Conservation (phyloP, 2,113 vertebrate genomes). For the Vicugna pacos region DNA sequence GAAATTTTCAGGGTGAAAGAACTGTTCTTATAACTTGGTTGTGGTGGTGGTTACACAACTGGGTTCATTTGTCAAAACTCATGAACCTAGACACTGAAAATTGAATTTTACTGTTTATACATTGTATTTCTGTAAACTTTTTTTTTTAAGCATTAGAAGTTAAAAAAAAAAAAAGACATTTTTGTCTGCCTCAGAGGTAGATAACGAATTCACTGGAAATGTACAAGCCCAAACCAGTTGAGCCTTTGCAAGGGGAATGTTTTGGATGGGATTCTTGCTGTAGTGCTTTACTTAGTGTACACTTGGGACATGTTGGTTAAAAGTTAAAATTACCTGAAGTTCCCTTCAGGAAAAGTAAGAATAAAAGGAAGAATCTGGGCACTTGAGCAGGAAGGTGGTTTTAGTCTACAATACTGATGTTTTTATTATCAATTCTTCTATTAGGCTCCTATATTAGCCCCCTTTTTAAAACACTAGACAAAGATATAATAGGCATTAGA, state of each 20-base stretch:
- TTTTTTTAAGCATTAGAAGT: neutral
- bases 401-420: neutral
- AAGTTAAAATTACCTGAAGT: constrained; percentile 34
- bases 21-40: neutral
- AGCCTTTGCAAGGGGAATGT: neutral
- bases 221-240: neutral
- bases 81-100: neutral
- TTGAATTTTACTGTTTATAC: neutral
- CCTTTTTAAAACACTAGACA: constrained; percentile 25
- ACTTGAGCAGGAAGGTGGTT: constrained; percentile 19
- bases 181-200: neutral
- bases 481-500: constrained; percentile 58
- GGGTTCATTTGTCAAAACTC: neutral
- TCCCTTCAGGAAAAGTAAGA: neutral
- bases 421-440: neutral
- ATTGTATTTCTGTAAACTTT: neutral
- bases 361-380: neutral
- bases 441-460: neutral
- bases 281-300: neutral
- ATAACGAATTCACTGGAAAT: neutral
- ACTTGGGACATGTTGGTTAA: neutral
- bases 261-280: neutral
- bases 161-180: neutral
- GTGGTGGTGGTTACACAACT: neutral
- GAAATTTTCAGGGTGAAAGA: neutral